These are phyloP conservation scores for Hydrochoerus hydrochaeris DNA, from an alignment of 2,113 vertebrate genomes.

Conservation along the genomic window DNA sequence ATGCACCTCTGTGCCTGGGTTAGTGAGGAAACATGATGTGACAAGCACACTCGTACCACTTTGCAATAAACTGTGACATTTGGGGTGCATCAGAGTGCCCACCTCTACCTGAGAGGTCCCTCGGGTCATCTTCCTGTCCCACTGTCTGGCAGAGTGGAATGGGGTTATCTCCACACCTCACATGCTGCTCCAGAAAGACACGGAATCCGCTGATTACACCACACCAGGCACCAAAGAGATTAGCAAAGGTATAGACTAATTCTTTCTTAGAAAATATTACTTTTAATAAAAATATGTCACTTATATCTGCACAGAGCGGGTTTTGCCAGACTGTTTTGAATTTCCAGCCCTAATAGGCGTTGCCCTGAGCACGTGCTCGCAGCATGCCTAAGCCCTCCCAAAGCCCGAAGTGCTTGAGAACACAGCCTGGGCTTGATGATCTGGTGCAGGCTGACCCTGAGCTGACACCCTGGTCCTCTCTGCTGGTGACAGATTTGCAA, in stretches of 20 bases:
- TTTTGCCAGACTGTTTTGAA: background rate
- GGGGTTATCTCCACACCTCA: background rate
- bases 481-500: too few species aligned
- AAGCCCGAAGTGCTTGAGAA: background rate
- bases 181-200: too few species aligned
- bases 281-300: background rate
- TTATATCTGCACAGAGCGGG: background rate
- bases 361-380: background rate
- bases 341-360: background rate
- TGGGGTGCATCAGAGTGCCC: accelerated
- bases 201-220: background rate
- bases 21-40: background rate
- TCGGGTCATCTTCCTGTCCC: background rate
- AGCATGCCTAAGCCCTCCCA: background rate
- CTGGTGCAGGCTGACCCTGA: accelerated
- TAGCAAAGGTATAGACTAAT: background rate
- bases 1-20: background rate
- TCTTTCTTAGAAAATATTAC: background rate
- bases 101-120: accelerated
- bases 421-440: background rate
- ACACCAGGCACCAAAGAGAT: background rate
- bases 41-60: too few species aligned
- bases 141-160: background rate
- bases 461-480: background rate
- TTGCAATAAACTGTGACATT: background rate